A percentile compares a stretch with the other conserved stretches of the same genome.
Conservation (phyloP, 1,140 invertebrate genomes). For the Catajapyx aquilonaris region DNA sequence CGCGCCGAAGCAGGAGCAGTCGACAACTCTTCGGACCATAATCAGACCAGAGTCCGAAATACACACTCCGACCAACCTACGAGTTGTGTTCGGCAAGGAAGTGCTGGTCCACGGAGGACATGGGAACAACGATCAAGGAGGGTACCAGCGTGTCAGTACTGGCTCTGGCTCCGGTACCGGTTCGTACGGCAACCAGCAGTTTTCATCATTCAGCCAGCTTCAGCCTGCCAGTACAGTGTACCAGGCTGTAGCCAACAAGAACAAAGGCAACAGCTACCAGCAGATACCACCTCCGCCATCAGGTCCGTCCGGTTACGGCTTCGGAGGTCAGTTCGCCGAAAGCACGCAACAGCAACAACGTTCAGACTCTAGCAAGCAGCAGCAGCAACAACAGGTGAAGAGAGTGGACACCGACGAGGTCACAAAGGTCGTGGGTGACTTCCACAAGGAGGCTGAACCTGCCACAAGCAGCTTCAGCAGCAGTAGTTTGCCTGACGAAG, state of each 20-base stretch:
- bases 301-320: too few relatives aligned
- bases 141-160: not conserved
- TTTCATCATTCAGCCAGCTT: too few relatives aligned
- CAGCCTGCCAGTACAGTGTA: not conserved
- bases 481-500: slow-evolving; percentile 66
- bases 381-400: too few relatives aligned
- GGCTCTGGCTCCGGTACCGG: too few relatives aligned
- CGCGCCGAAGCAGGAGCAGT: not conserved
- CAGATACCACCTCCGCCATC: slow-evolving; percentile 4
- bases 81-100: not conserved
- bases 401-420: too few relatives aligned
- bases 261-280: not conserved
- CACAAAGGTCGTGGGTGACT: too few relatives aligned
- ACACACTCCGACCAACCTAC: not conserved
- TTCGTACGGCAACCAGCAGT: too few relatives aligned
- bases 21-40: not conserved
- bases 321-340: too few relatives aligned
- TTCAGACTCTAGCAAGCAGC: too few relatives aligned
- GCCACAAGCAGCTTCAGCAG: not conserved
- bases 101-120: not conserved
- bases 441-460: not conserved
- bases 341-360: too few relatives aligned
- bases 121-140: not conserved
- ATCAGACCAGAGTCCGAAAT: not conserved
- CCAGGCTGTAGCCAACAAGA: not conserved